Evolutionary conservation across 2,113 vertebrate genomes (phyloP), one percentile per base, ranked within the genome.

Genomic region (Nansenia antarctica): DNA sequence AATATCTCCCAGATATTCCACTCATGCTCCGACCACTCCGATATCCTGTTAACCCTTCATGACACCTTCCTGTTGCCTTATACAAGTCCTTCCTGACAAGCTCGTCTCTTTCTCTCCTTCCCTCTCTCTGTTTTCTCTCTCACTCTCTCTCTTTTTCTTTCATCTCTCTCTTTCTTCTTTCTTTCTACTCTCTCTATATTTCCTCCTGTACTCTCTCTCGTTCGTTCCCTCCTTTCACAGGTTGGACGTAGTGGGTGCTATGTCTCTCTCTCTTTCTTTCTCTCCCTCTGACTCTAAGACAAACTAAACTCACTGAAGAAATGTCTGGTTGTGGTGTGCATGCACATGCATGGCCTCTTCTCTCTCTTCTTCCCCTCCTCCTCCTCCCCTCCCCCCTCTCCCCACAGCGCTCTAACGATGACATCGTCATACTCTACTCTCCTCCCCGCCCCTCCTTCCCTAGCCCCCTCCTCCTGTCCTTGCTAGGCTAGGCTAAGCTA

Each of bases 321-420:
- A 83, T 69, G 81, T 88, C 82, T 79, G n/a, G n/a, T n/a, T 68
- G 64, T 85, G 90, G 92, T 95, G 92, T 92, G 93, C 98, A 99
- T 99, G 98, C 98, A 99, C 98, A 99, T 99, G 98, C 97, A 93
- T 93, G 93, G 93, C 90, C 88, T 91, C 71, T 85, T 71, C 74
- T 74, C 30, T 30, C 26, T 7, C 32, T 39, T 18, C 7, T 7
- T 64, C 26, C 24, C 24, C 52, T 37, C 65, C 22, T 9, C 35
- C 12, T 1, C 30, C 32, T 3, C 32, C 32, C 29, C 20, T 18
- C 12, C 12, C 45, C 60, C 32, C 22, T 49, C 15, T 6, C n/a
- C n/a, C 18, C 45, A 49, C 39, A 42, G 45, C n/a, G 9, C 45
- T n/a, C 45, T 47, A n/a, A 15, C 14, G n/a, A 49, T n/a, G 45